These are phyloP conservation scores for Peromyscus polionotus DNA, from an alignment of 2,113 vertebrate species.

Conservation along the genomic window DNA sequence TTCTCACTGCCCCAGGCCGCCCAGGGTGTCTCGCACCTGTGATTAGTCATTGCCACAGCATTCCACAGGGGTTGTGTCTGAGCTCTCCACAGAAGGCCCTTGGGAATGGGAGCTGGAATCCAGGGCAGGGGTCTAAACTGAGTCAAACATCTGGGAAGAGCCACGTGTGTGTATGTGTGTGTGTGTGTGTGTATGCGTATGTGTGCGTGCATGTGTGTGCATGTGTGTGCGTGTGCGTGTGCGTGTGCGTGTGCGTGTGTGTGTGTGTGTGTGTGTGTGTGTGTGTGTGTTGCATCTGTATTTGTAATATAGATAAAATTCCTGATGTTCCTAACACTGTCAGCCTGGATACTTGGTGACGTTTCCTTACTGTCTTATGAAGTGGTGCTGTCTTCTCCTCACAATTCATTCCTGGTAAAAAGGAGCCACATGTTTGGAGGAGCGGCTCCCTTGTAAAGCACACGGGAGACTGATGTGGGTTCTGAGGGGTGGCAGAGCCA, in stretches of 20 bases:
- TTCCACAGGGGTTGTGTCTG: neutral
- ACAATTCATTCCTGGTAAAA: neutral
- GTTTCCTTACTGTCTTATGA: neutral
- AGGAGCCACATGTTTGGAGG: neutral
- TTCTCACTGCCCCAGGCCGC: neutral
- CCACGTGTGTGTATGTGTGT: neutral
- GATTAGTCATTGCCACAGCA: neutral
- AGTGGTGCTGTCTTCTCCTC: neutral
- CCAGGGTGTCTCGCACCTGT: accelerated
- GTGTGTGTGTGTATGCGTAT: neutral
- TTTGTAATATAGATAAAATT: too few relatives aligned
- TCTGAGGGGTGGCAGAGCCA: neutral
- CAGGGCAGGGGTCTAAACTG: neutral
- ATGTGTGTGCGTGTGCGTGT: neutral
- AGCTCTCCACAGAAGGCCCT: neutral
- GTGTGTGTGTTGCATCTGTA: neutral
- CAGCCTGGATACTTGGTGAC: neutral
- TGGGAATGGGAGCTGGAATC: neutral
- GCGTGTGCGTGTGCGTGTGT: neutral
- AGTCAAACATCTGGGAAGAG: neutral
- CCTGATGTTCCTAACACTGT: neutral
- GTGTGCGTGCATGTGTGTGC: too few relatives aligned
- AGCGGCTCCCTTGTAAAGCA: neutral
- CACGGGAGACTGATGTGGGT: neutral
- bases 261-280: neutral